Conservation (phyloP, 2,797 vertebrate species). For the Chanos chanos region DNA sequence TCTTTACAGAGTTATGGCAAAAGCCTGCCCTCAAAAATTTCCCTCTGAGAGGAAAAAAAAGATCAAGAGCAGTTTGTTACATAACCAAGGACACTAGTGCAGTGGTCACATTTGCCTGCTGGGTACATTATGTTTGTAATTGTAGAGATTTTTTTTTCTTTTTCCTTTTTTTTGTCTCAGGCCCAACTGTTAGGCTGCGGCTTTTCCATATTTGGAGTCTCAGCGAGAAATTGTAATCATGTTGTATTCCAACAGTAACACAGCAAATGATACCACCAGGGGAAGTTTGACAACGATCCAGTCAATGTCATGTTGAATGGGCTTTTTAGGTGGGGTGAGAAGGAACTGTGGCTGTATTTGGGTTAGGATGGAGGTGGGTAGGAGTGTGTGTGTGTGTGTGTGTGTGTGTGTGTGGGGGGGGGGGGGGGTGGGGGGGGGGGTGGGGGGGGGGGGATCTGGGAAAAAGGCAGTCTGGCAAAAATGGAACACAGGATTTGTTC, state of each 20-base stretch:
- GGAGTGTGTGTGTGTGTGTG: too few species aligned
- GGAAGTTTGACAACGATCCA: background rate
- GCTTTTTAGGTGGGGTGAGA: background rate
- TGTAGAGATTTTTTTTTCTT: slow-evolving; percentile 25
- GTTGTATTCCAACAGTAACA: too few species aligned
- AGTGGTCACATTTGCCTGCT: slow-evolving; percentile 11
- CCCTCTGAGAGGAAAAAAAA: background rate
- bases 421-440: too few species aligned
- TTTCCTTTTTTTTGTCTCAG: background rate
- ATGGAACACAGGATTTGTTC: slow-evolving; percentile 34
- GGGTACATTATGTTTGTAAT: slow-evolving; percentile 30
- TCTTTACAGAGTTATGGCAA: too few species aligned
- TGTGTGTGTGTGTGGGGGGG: too few species aligned
- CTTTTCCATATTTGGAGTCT: background rate
- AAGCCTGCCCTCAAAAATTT: slow-evolving; percentile 6
- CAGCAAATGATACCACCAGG: background rate
- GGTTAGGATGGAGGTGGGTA: background rate
- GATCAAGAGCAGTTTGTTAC: slow-evolving; percentile 22
- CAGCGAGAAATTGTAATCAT: background rate
- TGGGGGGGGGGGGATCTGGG: background rate
- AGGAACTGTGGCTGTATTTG: background rate
- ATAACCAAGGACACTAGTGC: slow-evolving; percentile 10
- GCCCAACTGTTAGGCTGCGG: background rate
- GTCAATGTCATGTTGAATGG: background rate
- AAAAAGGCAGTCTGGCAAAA: slow-evolving; percentile 9